These are phyloP conservation scores for Dolichopus griseipennis DNA, from an alignment of 2,888 invertebrate genomes.

Conservation along the genomic window DNA sequence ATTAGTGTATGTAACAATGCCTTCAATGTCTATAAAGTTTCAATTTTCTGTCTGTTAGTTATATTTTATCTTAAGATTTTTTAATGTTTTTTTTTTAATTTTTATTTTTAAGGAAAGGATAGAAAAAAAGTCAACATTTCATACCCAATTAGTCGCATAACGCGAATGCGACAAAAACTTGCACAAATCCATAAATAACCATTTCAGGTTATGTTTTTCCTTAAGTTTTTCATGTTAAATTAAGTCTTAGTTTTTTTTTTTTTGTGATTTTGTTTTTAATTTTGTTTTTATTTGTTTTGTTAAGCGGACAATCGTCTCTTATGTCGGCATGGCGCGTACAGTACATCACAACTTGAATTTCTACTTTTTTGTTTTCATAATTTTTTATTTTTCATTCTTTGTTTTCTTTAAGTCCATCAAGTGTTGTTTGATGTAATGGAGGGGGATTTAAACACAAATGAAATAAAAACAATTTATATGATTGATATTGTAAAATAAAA, in stretches of 20 bases:
- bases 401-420: not conserved
- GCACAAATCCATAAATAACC: slow-evolving; percentile 42
- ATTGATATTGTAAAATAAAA: too few species aligned
- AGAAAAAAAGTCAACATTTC: slow-evolving; percentile 23
- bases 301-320: not conserved
- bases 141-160: slow-evolving; percentile 43
- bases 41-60: slow-evolving; percentile 5
- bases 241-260: not conserved
- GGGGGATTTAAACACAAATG: too few species aligned
- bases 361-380: not conserved
- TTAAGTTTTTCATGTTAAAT: slow-evolving; percentile 6
- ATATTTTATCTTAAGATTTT: too few species aligned
- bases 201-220: slow-evolving; percentile 7
- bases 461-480: too few species aligned
- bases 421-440: too few species aligned
- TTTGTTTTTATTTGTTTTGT: not conserved
- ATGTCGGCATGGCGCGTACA: slow-evolving; percentile 3
- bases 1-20: not conserved
- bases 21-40: slow-evolving; percentile 3
- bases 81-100: too few species aligned
- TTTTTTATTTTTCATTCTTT: not conserved
- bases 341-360: slow-evolving; percentile 4
- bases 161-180: slow-evolving; percentile 42
- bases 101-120: too few species aligned
- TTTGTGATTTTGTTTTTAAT: not conserved